Base-by-base conservation (phyloP, 2,888 invertebrate genomes). In the Cerceris rybyensis region DNA sequence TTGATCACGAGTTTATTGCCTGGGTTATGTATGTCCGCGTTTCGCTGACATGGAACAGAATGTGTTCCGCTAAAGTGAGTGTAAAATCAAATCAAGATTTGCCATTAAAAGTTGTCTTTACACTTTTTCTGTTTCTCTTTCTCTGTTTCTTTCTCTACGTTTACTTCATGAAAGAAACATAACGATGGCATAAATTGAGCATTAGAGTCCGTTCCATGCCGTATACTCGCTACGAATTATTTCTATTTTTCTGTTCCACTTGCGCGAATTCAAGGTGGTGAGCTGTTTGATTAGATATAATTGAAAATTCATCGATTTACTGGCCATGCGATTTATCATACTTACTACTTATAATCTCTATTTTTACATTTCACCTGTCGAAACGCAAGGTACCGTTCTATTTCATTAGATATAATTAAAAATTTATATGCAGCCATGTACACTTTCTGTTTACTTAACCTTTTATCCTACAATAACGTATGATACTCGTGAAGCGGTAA, bases 1-100 rank as follows among this genome's bases (percentile, higher is more conserved):
- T 67, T 67, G 65, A 67, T 54, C 54, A 58, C 13, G 42, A 16
- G n/a, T 67, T 78, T 67, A 64, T 11, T 28, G 61, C 13, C 42
- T 9, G 57, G 42, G 8, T 67, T 60, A 17, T 39, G 50, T 43
- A 17, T 39, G 50, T 43, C 17, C 69, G 64, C 39, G 11, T 43
- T 59, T 46, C 16, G 16, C 43, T 54, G 4, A 8, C 46, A 67
- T n/a, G 50, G 16, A 61, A 42, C 16, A 42, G 42, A 46, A 14
- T 11, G 17, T 41, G 28, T 16, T 6, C 55, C 67, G 61, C 39
- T 71, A 67, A 67, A 75, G 59, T 75, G 49, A 67, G 41, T 52
- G 59, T 41, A 39, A 50, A 50, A 63, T 63, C 16, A 46, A 46
- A 39, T 7, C 28, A 17, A 50, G 59, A 59, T 59, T 68, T 59